Evolutionary conservation across 2,113 vertebrate species (phyloP), one percentile per base, ranked within the genome.

Genomic region (Semicossyphus pulcher): DNA sequence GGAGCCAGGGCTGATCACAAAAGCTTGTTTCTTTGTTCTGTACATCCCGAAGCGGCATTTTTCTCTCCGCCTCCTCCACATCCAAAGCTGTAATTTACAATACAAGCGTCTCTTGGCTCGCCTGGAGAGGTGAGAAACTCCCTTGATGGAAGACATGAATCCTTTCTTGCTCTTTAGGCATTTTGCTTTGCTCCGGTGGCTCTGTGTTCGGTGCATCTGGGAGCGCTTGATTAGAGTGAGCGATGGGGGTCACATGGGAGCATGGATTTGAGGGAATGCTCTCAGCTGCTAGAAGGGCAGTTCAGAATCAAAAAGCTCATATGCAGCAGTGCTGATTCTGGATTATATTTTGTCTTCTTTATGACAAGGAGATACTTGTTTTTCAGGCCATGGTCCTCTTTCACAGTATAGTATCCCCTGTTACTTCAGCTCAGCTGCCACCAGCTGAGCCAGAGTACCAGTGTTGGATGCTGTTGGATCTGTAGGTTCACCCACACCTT

Each of bases 61-160:
- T 42, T 79, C 57, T 48, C 63, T 76, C 25, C 59, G 21, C 72
- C 72, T 88, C 66, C 84, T 84, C 91, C 90, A 91, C 80, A 85
- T 76, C 81, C 87, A 91, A 1, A 92, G 56, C 70, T 85, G 81
- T 14, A 86, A 54, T 60, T 86, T 88, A 53, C 23, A 85, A 44
- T 41, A 70, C 21, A 82, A 32, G 31, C 82, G 88, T 61, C 80
- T 87, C 64, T 83, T 89, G 23, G 57, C 65, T 48, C 69, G 70
- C 31, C 66, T 65, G 39, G 66, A 72, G 53, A 78, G 56, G 52
- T 51, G 80, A 36, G 85, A 86, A 14, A 80, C 74, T 31, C 87
- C 80, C 5, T 83, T 80, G 6, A 80, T 11, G 3, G 74, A 68
- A 18, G 76, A 78, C 53, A 36, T 61, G 10, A 67, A 51, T 9